Evolutionary conservation across 2,888 invertebrate species (phyloP).

Genomic region (Teleiodes luculella): DNA sequence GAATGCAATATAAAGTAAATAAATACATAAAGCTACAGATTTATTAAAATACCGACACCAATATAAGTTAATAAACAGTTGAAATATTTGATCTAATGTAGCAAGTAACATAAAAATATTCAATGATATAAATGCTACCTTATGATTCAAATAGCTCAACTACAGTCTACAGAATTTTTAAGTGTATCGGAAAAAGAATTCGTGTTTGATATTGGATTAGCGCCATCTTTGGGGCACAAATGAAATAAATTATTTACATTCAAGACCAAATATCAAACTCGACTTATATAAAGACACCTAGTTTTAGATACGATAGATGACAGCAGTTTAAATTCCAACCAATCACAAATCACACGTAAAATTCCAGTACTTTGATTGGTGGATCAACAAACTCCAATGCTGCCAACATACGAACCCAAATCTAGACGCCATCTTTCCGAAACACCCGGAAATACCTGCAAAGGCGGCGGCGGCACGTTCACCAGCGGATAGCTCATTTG

Average conservation of each 20-base stretch:
- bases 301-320: background rate
- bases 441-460: slow-evolving; percentile 49
- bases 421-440: slow-evolving; percentile 15
- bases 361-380: background rate
- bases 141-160: too few relatives aligned
- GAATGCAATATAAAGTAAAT: slow-evolving; percentile 16
- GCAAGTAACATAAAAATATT: too few relatives aligned
- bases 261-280: too few relatives aligned
- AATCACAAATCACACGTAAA: background rate
- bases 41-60: slow-evolving; percentile 9
- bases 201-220: too few relatives aligned
- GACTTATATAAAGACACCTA: too few relatives aligned
- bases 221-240: too few relatives aligned
- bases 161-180: too few relatives aligned
- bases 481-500: slow-evolving; percentile 82
- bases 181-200: too few relatives aligned
- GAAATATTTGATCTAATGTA: too few relatives aligned
- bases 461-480: slow-evolving; percentile 72
- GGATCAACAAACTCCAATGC: background rate
- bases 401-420: background rate
- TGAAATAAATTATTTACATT: too few relatives aligned
- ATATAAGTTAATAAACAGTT: background rate
- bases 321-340: background rate
- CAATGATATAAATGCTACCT: too few relatives aligned
- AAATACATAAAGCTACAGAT: slow-evolving; percentile 18